Conservation (phyloP, 2,888 invertebrate species). For the Nineta flava region DNA sequence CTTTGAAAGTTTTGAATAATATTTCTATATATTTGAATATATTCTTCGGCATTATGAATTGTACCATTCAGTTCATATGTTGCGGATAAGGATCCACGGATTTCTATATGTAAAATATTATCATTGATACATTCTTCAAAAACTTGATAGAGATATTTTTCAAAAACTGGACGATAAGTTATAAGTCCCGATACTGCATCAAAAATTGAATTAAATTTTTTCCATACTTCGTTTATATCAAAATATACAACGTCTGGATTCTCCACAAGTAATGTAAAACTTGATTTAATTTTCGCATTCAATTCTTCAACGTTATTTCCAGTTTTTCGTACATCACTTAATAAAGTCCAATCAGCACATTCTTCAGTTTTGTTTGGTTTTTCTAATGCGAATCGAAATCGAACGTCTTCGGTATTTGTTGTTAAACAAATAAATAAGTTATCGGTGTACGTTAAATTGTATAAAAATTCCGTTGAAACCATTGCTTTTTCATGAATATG, state of each 20-base stretch:
- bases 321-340: neutral
- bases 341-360: neutral
- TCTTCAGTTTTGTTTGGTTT: neutral
- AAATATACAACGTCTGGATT: conserved; percentile 20
- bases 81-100: conserved; percentile 35
- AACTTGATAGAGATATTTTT: conserved; percentile 34
- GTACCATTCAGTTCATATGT: conserved; percentile 41
- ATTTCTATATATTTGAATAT: conserved; percentile 31
- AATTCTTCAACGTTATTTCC: neutral
- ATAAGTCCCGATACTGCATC: conserved; percentile 30
- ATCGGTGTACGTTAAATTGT: conserved; percentile 43
- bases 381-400: neutral
- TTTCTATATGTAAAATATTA: conserved; percentile 44
- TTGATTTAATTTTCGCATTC: neutral
- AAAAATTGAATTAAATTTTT: conserved; percentile 34
- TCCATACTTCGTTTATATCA: conserved; percentile 32
- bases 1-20: conserved; percentile 33
- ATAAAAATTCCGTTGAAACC: conserved; percentile 40
- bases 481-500: conserved; percentile 54
- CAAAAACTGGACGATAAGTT: conserved; percentile 37
- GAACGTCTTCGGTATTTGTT: conserved; percentile 15
- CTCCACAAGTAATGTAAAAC: conserved; percentile 18
- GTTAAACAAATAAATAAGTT: conserved; percentile 38
- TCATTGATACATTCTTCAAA: conserved; percentile 42
- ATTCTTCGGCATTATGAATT: conserved; percentile 28